These are phyloP conservation scores for Philonicus albiceps DNA, from an alignment of 2,888 invertebrate species.

Conservation along the genomic window DNA sequence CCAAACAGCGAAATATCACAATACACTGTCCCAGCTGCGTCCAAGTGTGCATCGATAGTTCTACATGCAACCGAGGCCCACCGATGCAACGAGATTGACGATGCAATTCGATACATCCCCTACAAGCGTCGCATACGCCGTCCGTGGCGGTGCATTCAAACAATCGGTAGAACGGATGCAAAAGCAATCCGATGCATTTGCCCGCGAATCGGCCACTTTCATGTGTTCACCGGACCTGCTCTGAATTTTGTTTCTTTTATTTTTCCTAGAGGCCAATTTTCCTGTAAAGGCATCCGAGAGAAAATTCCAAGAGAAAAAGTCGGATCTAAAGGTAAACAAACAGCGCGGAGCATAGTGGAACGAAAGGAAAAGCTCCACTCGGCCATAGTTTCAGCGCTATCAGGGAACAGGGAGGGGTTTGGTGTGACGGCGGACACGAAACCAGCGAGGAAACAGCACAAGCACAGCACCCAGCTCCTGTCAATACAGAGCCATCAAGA, in stretches of 20 bases:
- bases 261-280: neutral
- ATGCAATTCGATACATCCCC: neutral
- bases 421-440: neutral
- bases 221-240: neutral
- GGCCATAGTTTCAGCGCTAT: neutral
- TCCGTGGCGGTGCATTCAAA: neutral
- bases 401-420: no score
- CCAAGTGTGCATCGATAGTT: neutral
- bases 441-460: neutral
- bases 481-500: neutral
- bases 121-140: neutral
- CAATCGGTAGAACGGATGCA: neutral
- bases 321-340: conserved; percentile 7
- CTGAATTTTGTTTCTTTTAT: neutral
- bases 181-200: neutral
- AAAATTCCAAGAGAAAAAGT: neutral
- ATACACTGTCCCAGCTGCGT: neutral
- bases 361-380: neutral
- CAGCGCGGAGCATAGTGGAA: neutral
- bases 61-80: neutral
- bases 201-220: neutral
- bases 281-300: neutral
- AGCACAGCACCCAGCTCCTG: neutral
- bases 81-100: neutral
- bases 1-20: neutral